Evolutionary conservation across 1,140 invertebrate species (phyloP), one percentile per base, ranked within the genome.

Genomic region (Drosophila tristis): DNA sequence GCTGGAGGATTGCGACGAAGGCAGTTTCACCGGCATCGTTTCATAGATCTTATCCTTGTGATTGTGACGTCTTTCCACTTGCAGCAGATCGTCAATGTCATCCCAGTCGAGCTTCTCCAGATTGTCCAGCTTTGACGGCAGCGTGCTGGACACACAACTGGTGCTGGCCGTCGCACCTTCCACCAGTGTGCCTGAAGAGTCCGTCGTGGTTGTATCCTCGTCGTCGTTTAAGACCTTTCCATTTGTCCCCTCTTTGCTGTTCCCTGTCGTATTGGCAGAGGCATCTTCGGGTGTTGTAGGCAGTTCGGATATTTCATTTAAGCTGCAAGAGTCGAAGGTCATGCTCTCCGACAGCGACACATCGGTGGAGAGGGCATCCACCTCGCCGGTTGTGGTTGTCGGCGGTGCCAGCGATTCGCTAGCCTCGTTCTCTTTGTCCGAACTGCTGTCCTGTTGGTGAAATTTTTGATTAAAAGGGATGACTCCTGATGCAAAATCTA

Each of bases 21-120:
- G 93, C 47, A 95, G 82, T 85, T 93, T 93, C n/a, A 94, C 93
- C 0, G 95, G 95, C 94, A 96, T 95, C 2, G 95, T 96, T 92
- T 95, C 95, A 90, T 95, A 96, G 11, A 95, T 82, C 91, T 96
- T 96, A 48, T 95, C 94, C 55, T 93, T 93, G 44, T 95, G 94
- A 60, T 95, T 94, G 25, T 95, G 90, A 74, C 94, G 94, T n/a
- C 95, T 92, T 82, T 96, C 95, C 1, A 91, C 95, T 92, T 95
- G 95, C 53, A 96, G 90, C 6, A 96, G 79, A 68, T 96, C 95
- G 87, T 96, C 95, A 15, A 96, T 90, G 77, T 96, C 95, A 87
- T 96, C 95, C 95, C 95, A 95, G 25, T 91, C 90, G 1, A 91
- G 54, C 35, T 78, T 95, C 92, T 93, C 93, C 67, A 95, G 94